Evolutionary conservation across 2,797 vertebrate genomes (phyloP).

Genomic region (Alca torda): DNA sequence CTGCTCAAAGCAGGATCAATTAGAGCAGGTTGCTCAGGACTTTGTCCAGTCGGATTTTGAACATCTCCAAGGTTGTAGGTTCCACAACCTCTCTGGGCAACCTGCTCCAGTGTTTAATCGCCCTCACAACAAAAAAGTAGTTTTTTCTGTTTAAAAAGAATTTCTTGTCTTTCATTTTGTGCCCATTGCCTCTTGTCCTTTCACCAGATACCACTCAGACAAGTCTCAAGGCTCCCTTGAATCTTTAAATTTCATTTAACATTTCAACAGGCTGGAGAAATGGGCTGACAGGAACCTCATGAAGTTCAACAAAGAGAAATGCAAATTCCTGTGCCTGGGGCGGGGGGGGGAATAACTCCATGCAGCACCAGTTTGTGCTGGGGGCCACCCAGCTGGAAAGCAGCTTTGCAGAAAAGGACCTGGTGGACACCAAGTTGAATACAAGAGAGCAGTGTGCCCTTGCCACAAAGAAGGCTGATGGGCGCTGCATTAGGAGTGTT

Average conservation of each 20-base stretch:
- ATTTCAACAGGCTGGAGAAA: background rate
- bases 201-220: background rate
- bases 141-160: background rate
- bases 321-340: no score
- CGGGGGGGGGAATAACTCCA: background rate
- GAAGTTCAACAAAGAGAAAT: background rate
- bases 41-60: background rate
- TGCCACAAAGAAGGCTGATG: background rate
- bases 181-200: background rate
- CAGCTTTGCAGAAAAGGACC: background rate
- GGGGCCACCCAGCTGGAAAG: background rate
- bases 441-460: background rate
- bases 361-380: background rate
- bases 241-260: background rate
- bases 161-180: background rate
- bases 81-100: background rate
- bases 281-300: background rate
- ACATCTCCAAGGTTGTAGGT: background rate
- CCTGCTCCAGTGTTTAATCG: background rate
- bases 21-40: background rate
- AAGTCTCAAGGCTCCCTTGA: background rate
- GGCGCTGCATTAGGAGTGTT: no score
- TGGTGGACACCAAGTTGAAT: background rate
- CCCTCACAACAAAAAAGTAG: background rate
- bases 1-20: background rate